Evolutionary conservation across 1,140 invertebrate genomes (phyloP).

Genomic region (Zaprionus nigranus): DNA sequence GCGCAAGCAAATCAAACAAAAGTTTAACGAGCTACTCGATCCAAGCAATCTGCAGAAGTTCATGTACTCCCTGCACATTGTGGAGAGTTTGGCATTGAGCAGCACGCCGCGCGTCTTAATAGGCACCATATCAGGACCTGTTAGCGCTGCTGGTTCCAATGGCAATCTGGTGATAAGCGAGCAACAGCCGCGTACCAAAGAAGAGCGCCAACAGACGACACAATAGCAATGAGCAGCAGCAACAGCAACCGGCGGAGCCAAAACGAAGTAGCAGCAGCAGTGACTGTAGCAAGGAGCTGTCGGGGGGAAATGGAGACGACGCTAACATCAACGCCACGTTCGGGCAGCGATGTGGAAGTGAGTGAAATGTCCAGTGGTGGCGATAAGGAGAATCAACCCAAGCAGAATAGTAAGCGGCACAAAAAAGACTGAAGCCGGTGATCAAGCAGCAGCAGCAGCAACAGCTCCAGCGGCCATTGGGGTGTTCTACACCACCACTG

Average conservation of each 20-base stretch:
- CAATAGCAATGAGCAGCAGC: conserved; percentile 62
- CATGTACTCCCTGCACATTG: conserved; percentile 97
- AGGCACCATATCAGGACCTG: conserved; percentile 15
- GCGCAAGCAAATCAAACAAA: conserved; percentile 82
- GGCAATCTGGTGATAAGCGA: conserved; percentile 61
- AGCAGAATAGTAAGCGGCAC: conserved; percentile 70
- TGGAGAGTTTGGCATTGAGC: conserved; percentile 87
- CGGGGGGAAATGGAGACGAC: conserved; percentile 44
- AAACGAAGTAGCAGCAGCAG: conserved; percentile 51
- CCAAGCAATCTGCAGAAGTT: conserved; percentile 95
- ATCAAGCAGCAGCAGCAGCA: conserved; percentile 53
- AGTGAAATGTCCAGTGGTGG: conserved; percentile 58
- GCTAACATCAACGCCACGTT: conserved; percentile 40
- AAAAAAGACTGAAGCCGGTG: conserved; percentile 62
- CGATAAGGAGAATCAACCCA: conserved; percentile 74
- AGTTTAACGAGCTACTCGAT: conserved; percentile 91
- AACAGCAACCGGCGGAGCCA: conserved; percentile 39
- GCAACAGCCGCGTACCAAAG: conserved; percentile 56
- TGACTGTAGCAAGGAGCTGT: conserved; percentile 50
- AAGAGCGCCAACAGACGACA: conserved; percentile 51
- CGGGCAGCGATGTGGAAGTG: conserved; percentile 57
- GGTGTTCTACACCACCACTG: conserved; percentile 58
- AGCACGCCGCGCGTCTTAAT: conserved; percentile 44
- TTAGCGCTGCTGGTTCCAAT: conserved; percentile 49
- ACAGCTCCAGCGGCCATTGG: conserved; percentile 34